Conservation (phyloP, 2,888 invertebrate species). For the Parnassius mnemosyne region DNA sequence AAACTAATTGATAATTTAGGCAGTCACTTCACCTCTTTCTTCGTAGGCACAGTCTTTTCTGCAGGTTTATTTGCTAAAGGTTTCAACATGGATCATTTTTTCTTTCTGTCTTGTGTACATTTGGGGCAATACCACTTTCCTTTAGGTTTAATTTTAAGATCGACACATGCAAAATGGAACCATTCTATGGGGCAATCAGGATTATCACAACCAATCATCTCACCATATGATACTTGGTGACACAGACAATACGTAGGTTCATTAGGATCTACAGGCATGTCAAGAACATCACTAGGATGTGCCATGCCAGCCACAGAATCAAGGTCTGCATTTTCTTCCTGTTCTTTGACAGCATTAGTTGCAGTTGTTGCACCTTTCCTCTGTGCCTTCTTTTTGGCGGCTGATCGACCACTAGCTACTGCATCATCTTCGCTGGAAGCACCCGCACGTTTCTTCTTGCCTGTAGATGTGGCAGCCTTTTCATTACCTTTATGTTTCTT, state of each 20-base stretch:
- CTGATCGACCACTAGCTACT: conserved; percentile 58
- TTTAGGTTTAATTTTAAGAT: conserved; percentile 94
- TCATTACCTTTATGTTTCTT: conserved; percentile 70
- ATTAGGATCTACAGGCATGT: conserved; percentile 97
- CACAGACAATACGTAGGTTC: conserved; percentile 99
- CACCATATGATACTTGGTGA: conserved; percentile 97
- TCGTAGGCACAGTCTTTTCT: conserved; percentile 64
- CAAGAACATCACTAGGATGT: conserved; percentile 93
- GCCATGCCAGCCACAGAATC: conserved; percentile 81
- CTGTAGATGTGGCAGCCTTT: conserved; percentile 58
- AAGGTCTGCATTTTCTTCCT: conserved; percentile 72
- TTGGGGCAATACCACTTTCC: conserved; percentile 98
- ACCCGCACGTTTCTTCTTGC: conserved; percentile 78
- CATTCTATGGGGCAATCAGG: conserved; percentile 94
- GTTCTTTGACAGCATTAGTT: conserved; percentile 61
- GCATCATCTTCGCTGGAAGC: conserved; percentile 77
- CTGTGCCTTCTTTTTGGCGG: conserved; percentile 68
- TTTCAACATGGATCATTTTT: conserved; percentile 82
- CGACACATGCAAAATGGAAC: conserved; percentile 98
- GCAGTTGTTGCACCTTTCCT: conserved; percentile 63
- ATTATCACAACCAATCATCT: conserved; percentile 99
- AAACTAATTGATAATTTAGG: conserved; percentile 22
- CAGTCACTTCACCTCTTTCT: conserved; percentile 61
- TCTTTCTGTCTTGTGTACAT: conserved; percentile 90
- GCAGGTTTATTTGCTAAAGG: conserved; percentile 48